A percentile compares a stretch with the other conserved stretches of the same genome.
Conservation (phyloP, 2,888 invertebrate genomes). For the Furcula furcula region DNA sequence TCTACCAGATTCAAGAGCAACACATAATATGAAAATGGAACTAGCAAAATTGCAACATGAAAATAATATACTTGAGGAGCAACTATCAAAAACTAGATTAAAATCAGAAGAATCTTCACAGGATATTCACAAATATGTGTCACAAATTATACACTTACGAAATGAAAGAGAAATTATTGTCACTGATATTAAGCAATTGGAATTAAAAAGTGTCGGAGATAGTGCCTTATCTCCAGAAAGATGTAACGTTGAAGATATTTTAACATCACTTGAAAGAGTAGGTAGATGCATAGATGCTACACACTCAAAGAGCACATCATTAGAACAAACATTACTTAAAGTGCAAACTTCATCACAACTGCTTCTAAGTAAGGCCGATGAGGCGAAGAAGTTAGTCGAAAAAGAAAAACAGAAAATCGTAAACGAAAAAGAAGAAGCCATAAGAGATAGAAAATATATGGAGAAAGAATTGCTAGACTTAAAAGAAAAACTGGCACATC, state of each 20-base stretch:
- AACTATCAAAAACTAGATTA: slow-evolving; percentile 45
- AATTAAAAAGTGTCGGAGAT: slow-evolving; percentile 56
- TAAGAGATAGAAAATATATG: slow-evolving; percentile 47
- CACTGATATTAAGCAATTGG: slow-evolving; percentile 58
- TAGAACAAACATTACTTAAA: slow-evolving; percentile 57
- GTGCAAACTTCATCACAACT: slow-evolving; percentile 65
- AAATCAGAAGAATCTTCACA: slow-evolving; percentile 41
- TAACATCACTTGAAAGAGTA: slow-evolving; percentile 54
- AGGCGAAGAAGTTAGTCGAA: slow-evolving; percentile 64
- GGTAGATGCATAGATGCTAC: slow-evolving; percentile 44
- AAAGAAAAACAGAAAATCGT: slow-evolving; percentile 66
- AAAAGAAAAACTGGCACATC: slow-evolving; percentile 48
- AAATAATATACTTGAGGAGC: slow-evolving; percentile 47
- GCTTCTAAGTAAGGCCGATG: slow-evolving; percentile 64
- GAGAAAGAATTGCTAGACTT: slow-evolving; percentile 50
- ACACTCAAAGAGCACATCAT: slow-evolving; percentile 39
- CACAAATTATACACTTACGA: slow-evolving; percentile 45
- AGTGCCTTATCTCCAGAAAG: slow-evolving; percentile 46
- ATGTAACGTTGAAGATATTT: slow-evolving; percentile 48
- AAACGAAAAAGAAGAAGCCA: slow-evolving; percentile 64
- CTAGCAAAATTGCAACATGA: slow-evolving; percentile 53
- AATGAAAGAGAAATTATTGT: slow-evolving; percentile 56
- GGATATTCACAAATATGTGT: slow-evolving; percentile 46
- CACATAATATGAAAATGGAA: slow-evolving; percentile 72
- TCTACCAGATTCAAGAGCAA: slow-evolving; percentile 64